Base-by-base conservation (phyloP, 2,888 invertebrate genomes). In the Tinea semifulvella region DNA sequence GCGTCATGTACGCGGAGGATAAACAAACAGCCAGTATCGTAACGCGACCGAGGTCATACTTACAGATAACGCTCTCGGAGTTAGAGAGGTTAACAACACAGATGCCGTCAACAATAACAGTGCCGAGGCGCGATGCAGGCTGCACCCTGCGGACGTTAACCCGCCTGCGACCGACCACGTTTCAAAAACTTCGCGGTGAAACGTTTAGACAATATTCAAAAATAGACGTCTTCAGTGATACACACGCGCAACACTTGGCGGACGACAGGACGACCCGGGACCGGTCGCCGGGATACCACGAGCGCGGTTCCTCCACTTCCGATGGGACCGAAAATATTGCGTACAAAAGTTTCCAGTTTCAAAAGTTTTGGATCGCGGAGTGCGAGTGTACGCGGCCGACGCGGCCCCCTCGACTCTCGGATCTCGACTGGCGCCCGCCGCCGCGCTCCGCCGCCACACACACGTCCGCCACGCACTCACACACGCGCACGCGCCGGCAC, bases 191-290 rank as follows among this genome's bases (percentile, higher is more conserved):
- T 74, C 64, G 68, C 70, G 61, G 63, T 60, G 68, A 65, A 68
- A 69, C 70, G 79, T 74, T 77, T 73, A 73, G 69, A 74, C 71
- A 69, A 74, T 74, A 79, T 75, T 77, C 79, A 77, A 77, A 80
- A 80, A 80, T 80, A 79, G 80, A 77, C 66, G 66, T 68, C 68
- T 65, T 57, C 61, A 63, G 59, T 63, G 54, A 61, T 58, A 61
- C 57, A 65, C 68, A 69, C 68, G 66, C 65, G 67, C 62, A 58
- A 66, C 63, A 60, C 56, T 62, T 61, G 56, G 59, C 27, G 56
- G 56, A 61, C 57, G 58, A 59, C 13, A 31, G 14, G 61, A 59
- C 16, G 14, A 14, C 22, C 36, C 10, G 27, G 25, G 25, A 14
- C 44, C 38, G 16, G 19, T 31, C 13, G 31, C 2, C 38, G 18